Conservation (phyloP, 2,797 vertebrate genomes). For the Jordanella pulchra region DNA sequence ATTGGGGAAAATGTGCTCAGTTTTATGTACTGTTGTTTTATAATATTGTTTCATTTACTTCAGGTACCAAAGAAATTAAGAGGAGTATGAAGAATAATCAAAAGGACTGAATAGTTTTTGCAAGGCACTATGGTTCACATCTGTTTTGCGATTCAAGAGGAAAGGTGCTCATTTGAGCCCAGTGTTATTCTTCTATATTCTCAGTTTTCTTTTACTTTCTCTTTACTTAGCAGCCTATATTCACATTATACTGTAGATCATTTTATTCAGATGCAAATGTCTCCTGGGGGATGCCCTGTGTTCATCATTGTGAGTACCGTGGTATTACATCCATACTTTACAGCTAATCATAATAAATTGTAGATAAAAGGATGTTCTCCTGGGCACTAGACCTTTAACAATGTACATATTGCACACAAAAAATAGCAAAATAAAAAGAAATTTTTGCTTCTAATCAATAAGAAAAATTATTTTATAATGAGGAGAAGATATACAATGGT, state of each 20-base stretch:
- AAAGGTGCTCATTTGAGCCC: neutral
- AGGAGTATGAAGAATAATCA: neutral
- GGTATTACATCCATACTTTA: slow-evolving; percentile 24
- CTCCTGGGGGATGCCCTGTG: slow-evolving; percentile 38
- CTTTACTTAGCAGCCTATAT: slow-evolving; percentile 20
- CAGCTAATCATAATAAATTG: slow-evolving; percentile 38
- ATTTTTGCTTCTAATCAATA: slow-evolving; percentile 11
- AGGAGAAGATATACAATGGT: neutral
- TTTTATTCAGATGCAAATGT: slow-evolving; percentile 20
- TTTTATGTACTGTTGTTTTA: neutral
- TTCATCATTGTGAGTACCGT: slow-evolving; percentile 37
- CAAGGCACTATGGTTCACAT: neutral
- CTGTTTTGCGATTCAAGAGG: neutral
- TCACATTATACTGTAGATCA: neutral
- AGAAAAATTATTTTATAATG: slow-evolving; percentile 20
- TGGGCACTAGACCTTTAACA: slow-evolving; percentile 23
- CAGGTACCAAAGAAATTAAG: neutral
- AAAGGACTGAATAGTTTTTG: neutral
- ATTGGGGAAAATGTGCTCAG: neutral
- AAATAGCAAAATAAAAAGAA: neutral
- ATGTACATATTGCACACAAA: slow-evolving; percentile 23
- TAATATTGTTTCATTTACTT: no score
- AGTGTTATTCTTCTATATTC: slow-evolving; percentile 17
- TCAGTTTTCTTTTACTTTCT: slow-evolving; percentile 11
- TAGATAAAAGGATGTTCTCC: slow-evolving; percentile 38